Base-by-base conservation (phyloP, 2,888 invertebrate species). In the Drosophila hamatofila region DNA sequence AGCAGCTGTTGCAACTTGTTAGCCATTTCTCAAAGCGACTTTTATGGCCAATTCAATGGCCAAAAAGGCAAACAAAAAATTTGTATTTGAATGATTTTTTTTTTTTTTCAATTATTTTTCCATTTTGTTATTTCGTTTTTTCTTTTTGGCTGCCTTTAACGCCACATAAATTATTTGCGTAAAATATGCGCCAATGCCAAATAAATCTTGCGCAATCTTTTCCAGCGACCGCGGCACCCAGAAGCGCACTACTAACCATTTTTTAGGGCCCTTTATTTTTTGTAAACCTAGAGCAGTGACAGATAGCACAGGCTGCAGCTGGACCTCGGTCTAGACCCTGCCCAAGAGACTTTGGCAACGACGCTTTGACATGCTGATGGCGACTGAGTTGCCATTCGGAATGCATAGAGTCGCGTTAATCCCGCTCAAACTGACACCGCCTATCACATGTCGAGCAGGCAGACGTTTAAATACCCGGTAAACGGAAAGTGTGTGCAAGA, bases 131-230 rank as follows among this genome's bases (percentile, higher is more conserved):
- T n/a, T 39, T 35, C 1, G n/a, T 39, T 41, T 55, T 27, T 39
- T 81, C 35, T 55, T 39, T 55, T 81, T 42, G 62, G 67, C 69
- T 44, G 72, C 59, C 75, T 42, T 63, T 70, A 76, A 80, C 80
- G 88, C 68, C 83, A 74, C 89, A 90, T 92, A 92, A 91, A 91
- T 91, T 92, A 92, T 92, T 90, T 82, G 89, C 90, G 84, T 84
- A 89, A 91, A 90, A 90, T 90, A 90, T 87, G 85, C 87, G 82
- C 70, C 78, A 74, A 78, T 79, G 83, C 72, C 74, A 83, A 89
- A 91, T 91, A 91, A 91, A 91, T 91, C 91, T 92, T 91, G 81
- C 80, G 71, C 88, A 90, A 91, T 91, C 91, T 85, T 81, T 76
- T 65, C 51, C n/a, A 35, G 49, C 66, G 62, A 48, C 57, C 30